Evolutionary conservation across 2,888 invertebrate species (phyloP).

Genomic region (Hirudinaria manillensis): DNA sequence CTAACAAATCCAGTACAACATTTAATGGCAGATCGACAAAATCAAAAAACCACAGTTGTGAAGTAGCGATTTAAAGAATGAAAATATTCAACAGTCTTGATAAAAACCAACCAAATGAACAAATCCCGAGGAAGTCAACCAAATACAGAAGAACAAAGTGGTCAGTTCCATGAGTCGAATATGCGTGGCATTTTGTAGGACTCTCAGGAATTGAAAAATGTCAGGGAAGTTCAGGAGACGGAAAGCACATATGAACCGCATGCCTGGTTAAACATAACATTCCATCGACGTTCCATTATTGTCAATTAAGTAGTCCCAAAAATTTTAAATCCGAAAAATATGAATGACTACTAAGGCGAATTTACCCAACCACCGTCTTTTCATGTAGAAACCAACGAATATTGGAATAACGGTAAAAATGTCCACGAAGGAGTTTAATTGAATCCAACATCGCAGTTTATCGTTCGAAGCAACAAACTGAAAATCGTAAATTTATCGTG

Average conservation of each 20-base stretch:
- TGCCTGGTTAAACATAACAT: not conserved
- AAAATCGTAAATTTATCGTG: not conserved
- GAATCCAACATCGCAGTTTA: constrained; percentile 24
- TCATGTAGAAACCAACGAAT: constrained; percentile 6
- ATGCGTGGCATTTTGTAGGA: constrained; percentile 11
- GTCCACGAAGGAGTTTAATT: constrained; percentile 17
- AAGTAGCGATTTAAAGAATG: too few relatives aligned
- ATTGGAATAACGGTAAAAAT: constrained; percentile 25
- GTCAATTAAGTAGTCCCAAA: not conserved
- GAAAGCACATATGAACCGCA: constrained; percentile 21
- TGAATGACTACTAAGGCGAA: not conserved
- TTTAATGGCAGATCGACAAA: too few relatives aligned
- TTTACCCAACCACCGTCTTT: constrained; percentile 21
- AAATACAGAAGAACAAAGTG: constrained; percentile 19
- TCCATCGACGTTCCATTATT: not conserved
- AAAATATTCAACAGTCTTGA: not conserved
- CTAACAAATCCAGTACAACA: too few relatives aligned
- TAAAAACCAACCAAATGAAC: constrained; percentile 7
- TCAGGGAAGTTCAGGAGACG: constrained; percentile 19
- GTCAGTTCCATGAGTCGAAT: constrained; percentile 17
- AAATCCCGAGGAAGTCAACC: constrained; percentile 19
- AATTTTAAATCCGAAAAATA: not conserved
- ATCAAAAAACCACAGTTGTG: too few relatives aligned
- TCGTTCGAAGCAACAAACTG: constrained; percentile 22
- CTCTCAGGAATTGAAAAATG: constrained; percentile 17